phyloP scores from a whole-genome alignment of 2,888 invertebrate genomes.

The Dicyrtoma fusca region DNA sequence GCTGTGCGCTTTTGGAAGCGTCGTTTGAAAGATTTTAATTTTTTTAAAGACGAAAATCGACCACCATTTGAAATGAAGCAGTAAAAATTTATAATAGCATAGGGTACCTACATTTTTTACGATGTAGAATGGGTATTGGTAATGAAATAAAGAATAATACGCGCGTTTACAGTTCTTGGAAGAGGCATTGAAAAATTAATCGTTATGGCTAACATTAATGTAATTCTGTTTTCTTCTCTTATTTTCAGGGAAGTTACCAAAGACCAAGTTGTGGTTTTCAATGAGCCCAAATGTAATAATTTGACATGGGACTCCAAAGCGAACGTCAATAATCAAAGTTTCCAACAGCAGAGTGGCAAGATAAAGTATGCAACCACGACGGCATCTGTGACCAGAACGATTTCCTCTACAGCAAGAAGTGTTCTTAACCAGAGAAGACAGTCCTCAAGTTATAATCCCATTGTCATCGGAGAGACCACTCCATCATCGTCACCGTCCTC shows the following conservation, averaged over 20 bases:
- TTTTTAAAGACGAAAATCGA: too few species aligned
- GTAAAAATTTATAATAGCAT: too few species aligned
- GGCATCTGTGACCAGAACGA: slow-evolving; percentile 37
- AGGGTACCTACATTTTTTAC: too few species aligned
- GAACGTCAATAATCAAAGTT: background rate
- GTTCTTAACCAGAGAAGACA: background rate
- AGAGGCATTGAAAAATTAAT: too few species aligned
- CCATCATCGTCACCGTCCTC: background rate
- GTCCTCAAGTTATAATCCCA: background rate
- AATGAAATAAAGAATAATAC: too few species aligned
- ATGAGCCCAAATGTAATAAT: slow-evolving; percentile 44
- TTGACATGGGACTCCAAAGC: background rate
- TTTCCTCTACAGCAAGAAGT: slow-evolving; percentile 25
- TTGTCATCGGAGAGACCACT: background rate
- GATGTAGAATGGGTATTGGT: too few species aligned
- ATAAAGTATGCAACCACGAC: slow-evolving; percentile 43
- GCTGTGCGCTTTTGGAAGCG: too few species aligned
- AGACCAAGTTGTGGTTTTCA: slow-evolving; percentile 49
- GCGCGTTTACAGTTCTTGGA: too few species aligned
- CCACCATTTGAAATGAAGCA: too few species aligned
- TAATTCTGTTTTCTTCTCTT: too few species aligned
- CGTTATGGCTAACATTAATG: too few species aligned
- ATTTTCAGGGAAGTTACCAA: slow-evolving; percentile 42
- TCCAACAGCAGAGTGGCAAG: background rate
- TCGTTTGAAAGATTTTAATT: too few species aligned